Conservation (phyloP, 2,888 invertebrate genomes). For the Marronus borbonicus region DNA sequence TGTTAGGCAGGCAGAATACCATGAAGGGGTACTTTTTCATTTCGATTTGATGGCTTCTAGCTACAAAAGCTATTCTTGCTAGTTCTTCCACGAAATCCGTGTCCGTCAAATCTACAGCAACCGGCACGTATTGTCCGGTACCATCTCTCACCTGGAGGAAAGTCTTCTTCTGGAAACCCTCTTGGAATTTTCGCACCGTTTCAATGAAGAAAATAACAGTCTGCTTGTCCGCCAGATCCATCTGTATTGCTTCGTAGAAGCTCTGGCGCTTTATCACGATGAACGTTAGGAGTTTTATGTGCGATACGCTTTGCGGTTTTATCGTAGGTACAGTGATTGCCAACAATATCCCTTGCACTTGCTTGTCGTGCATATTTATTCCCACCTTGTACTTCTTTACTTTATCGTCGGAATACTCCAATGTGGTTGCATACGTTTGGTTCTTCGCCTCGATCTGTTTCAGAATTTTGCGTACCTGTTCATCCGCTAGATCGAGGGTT, state of each 20-base stretch:
- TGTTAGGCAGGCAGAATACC: no score
- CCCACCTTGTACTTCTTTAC: not conserved
- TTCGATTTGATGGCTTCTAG: no score
- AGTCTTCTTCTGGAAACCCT: not conserved
- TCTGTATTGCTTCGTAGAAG: not conserved
- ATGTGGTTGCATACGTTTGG: no score
- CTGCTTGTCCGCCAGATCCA: conserved; percentile 25
- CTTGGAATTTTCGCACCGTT: conserved; percentile 2
- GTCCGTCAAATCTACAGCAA: conserved; percentile 19
- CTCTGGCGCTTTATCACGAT: not conserved
- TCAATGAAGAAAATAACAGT: conserved; percentile 21
- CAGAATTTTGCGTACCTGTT: not conserved
- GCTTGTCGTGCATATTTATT: no score
- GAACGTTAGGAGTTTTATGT: not conserved
- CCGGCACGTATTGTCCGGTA: conserved; percentile 14
- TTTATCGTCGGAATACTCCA: conserved; percentile 10
- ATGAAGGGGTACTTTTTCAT: no score
- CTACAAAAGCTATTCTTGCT: not conserved
- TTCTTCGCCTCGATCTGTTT: not conserved
- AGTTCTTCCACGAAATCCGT: conserved; percentile 8
- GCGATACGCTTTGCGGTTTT: no score
- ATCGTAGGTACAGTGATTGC: no score
- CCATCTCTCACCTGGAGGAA: conserved; percentile 36
- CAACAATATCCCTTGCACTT: no score
- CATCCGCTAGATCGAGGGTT: not conserved